A percentile compares a stretch with the other conserved stretches of the same genome.
Evolutionary conservation across 2,888 invertebrate genomes (phyloP).

Genomic region (Cephus pulcher): DNA sequence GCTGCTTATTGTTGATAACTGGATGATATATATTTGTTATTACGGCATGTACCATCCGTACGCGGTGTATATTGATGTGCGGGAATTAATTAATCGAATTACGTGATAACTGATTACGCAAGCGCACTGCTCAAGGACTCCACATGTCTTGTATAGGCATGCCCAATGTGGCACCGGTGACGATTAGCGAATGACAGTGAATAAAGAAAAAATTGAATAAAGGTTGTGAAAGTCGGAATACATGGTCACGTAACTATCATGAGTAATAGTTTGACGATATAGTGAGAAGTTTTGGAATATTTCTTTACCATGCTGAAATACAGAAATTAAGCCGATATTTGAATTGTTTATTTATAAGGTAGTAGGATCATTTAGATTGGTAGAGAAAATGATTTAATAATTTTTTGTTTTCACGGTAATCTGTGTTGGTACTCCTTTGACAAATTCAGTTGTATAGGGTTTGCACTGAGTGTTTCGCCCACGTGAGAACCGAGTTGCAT

Average conservation of each 20-base stretch:
- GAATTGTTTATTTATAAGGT: not conserved
- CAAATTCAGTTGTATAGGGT: not conserved
- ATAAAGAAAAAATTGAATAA: not conserved
- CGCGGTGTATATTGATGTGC: not conserved
- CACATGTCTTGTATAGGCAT: not conserved
- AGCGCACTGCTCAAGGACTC: not conserved
- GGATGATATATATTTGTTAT: too few species aligned
- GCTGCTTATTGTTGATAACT: too few species aligned
- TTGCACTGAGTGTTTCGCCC: not conserved
- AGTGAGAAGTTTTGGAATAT: not conserved
- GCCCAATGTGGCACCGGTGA: not conserved
- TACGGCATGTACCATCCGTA: not conserved
- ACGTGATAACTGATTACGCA: not conserved
- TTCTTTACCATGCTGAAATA: not conserved
- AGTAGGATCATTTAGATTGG: too few species aligned
- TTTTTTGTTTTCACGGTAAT: too few species aligned
- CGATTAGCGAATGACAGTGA: not conserved
- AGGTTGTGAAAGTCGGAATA: not conserved
- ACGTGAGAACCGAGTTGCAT: not conserved
- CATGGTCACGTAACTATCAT: not conserved
- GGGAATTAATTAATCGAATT: not conserved
- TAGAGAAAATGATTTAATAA: too few species aligned
- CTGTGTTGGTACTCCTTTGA: not conserved
- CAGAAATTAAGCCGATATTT: not conserved
- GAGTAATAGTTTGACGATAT: not conserved